Base-by-base conservation (phyloP, 2,888 invertebrate genomes). In the Sphaerophoria taeniata region DNA sequence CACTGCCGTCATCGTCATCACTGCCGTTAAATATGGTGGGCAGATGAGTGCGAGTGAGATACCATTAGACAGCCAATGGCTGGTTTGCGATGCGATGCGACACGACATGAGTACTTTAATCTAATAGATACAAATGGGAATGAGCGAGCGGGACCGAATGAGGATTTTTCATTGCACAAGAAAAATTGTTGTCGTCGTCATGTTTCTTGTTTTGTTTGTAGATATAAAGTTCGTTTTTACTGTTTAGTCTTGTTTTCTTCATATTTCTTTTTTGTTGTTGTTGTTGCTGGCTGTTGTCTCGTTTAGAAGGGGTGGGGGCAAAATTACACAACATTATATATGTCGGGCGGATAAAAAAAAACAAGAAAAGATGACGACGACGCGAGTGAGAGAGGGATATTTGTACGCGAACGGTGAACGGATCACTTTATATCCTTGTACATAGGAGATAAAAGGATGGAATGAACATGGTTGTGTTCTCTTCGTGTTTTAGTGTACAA, bases 121-220 rank as follows among this genome's bases (percentile, higher is more conserved):
- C 91, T 91, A 91, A 90, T 90, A 90, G 91, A 90, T 90, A 91
- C 91, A 91, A 91, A 91, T 91, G 90, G 90, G 90, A 89, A 90
- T 89, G 90, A 90, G 89, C 88, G 87, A 88, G 90, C 89, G 88
- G 88, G 90, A 88, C 88, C 88, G 88, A 24, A 24, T 24, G 24
- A 89, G 88, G 79, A 87, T 88, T 88, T 24, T 24, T 87, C 87
- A 87, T 88, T 88, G 87, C 87, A 78, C 78, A 85, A 81, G 85
- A 85, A 85, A 85, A 85, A 85, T 85, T 85, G 81, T 84, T 85
- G 85, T 85, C 85, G 78, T 88, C 88, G 88, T 89, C 88, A 87
- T 87, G 76, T 82, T 84, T 76, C 82, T 78, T 76, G 84, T 79
- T 81, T 79, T 83, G 58, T 87, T 71, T 73, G 79, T 60, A 67